These are phyloP conservation scores for Archegozetes longisetosus DNA, from an alignment of 1,140 invertebrate genomes.

Conservation along the genomic window DNA sequence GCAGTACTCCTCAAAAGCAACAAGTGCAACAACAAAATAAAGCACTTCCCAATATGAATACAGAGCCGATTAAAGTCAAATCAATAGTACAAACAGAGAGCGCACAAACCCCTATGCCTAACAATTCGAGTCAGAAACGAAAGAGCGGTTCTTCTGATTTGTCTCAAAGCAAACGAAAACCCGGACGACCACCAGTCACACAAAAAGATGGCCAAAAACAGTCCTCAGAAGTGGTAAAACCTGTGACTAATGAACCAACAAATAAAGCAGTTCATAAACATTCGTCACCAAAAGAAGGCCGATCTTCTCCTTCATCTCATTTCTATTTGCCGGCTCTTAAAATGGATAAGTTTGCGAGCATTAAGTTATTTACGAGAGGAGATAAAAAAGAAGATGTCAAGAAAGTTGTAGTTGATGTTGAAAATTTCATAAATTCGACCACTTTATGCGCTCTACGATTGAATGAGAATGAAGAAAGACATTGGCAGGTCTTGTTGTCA, in stretches of 20 bases:
- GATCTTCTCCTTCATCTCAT: conserved; percentile 9
- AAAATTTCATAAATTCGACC: conserved; percentile 23
- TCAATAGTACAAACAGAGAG: no score
- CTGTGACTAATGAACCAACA: no score
- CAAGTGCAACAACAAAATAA: conserved; percentile 1
- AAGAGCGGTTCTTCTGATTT: no score
- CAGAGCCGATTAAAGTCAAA: neutral
- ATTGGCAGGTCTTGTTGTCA: conserved; percentile 13
- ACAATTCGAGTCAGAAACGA: no score
- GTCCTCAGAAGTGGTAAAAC: neutral
- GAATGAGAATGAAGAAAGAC: neutral
- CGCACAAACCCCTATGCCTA: no score
- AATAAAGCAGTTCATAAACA: neutral
- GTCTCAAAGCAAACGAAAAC: no score
- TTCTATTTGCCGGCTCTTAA: conserved; percentile 21
- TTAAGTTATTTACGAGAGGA: conserved; percentile 14
- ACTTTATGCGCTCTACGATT: conserved; percentile 1
- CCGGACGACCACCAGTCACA: no score
- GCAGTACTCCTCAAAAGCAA: conserved; percentile 34
- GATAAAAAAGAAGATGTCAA: neutral
- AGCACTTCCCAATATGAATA: neutral
- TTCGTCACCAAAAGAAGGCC: conserved; percentile 15
- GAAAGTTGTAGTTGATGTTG: conserved; percentile 24
- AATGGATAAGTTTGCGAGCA: conserved; percentile 20
- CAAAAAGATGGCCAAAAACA: neutral